Conservation (phyloP, 53 echinoderm and acorn worm species). For the Patiria pectinifera region DNA sequence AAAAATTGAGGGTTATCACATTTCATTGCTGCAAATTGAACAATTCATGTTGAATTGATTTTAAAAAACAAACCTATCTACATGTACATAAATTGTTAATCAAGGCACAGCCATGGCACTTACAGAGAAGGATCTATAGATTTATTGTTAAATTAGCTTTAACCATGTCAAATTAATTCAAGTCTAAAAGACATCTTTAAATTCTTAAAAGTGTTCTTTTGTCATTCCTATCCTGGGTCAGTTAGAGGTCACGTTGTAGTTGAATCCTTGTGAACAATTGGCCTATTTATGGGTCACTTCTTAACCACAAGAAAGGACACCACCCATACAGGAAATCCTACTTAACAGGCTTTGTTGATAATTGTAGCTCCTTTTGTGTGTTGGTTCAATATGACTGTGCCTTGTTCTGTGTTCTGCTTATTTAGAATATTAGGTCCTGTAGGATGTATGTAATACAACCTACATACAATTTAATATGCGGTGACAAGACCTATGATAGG, state of each 20-base stretch:
- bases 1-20: too few species aligned
- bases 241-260: neutral
- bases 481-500: too few species aligned
- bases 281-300: slow-evolving; percentile 14
- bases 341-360: neutral
- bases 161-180: neutral
- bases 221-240: neutral
- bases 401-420: neutral
- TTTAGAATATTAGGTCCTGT: neutral
- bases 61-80: too few species aligned
- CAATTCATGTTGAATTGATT: too few species aligned
- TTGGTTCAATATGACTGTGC: neutral
- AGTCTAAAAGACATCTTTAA: neutral
- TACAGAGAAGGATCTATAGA: too few species aligned
- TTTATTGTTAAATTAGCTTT: too few species aligned
- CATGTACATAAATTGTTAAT: too few species aligned
- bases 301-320: neutral
- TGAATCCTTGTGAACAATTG: neutral
- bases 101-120: too few species aligned
- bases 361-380: neutral
- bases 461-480: too few species aligned
- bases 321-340: slow-evolving; percentile 45
- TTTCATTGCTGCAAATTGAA: too few species aligned
- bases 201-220: neutral
- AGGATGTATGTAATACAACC: neutral